These are phyloP conservation scores for Lineus longissimus DNA, from an alignment of 1,140 invertebrate species.

Conservation along the genomic window DNA sequence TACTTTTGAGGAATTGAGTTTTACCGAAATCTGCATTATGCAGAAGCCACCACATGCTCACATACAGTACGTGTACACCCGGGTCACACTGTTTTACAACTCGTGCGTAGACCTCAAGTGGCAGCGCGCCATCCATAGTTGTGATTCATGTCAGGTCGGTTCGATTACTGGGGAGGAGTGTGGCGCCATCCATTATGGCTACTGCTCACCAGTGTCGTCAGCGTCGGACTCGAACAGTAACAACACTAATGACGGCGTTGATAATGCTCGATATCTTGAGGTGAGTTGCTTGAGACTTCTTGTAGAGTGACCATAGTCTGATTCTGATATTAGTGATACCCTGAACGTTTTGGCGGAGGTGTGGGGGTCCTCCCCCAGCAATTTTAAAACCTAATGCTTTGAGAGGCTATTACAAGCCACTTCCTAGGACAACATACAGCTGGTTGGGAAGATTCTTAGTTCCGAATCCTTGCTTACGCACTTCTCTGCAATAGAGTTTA, in stretches of 20 bases:
- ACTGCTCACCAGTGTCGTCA: constrained; percentile 50
- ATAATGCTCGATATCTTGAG: not conserved
- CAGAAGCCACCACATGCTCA: constrained; percentile 12
- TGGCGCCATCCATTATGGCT: constrained; percentile 60
- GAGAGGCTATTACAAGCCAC: too few relatives aligned
- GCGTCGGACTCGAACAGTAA: constrained; percentile 12
- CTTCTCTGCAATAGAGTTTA: too few relatives aligned
- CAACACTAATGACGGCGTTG: constrained; percentile 37
- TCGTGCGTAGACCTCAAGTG: constrained; percentile 54
- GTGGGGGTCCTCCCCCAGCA: too few relatives aligned
- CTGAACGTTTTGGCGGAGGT: too few relatives aligned
- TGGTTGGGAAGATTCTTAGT: too few relatives aligned
- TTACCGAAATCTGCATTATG: constrained; percentile 19
- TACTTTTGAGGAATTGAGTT: too few relatives aligned
- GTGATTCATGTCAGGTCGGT: constrained; percentile 52
- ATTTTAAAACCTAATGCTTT: too few relatives aligned
- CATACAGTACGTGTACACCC: constrained; percentile 34
- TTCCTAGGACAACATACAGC: too few relatives aligned
- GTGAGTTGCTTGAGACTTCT: constrained; percentile 51
- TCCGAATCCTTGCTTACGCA: too few relatives aligned
- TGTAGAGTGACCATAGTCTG: constrained; percentile 24
- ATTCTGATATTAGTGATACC: too few relatives aligned
- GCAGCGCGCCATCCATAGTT: constrained; percentile 57
- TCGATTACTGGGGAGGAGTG: constrained; percentile 40
- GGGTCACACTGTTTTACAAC: constrained; percentile 48